Evolutionary conservation across 2,888 invertebrate genomes (phyloP), one percentile per base, ranked within the genome.

Genomic region (Euplexia lucipara): DNA sequence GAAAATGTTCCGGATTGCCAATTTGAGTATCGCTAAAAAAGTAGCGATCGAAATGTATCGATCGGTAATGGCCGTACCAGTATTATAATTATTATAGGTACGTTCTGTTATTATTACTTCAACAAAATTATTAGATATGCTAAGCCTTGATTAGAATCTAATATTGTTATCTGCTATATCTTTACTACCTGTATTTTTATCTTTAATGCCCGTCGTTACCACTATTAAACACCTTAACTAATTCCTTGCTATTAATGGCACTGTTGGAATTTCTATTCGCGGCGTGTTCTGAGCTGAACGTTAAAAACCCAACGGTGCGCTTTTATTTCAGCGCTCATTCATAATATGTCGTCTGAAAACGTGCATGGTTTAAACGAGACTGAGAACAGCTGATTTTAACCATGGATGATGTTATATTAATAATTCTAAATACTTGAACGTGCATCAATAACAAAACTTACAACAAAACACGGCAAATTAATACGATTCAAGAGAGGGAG

Each of bases 1-100:
- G 26, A 72, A 75, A 67, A 65, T 61, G 62, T 79, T 76, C 61
- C 72, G 72, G 49, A 57, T 64, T 54, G 62, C 72, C 76, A 67
- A 67, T 70, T 77, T 73, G 64, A 62, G 57, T 57, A 42, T 48
- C 53, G 59, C 70, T 65, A 62, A 67, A 75, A 70, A 62, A 61
- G 66, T 51, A 69, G 35, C 52, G 63, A 42, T 47, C 61, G 45
- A 58, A 58, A 61, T 65, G 16, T 49, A 56, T 59, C 58, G 22
- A 56, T 59, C 58, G 22, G 39, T 62, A 49, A 47, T 64, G 48
- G 18, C 53, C 37, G 47, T 59, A 59, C 41, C 1, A 8, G 22
- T 39, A 22, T n/a, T 14, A 18, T 30, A n/a, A n/a, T n/a, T n/a
- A 37, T 22, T 44, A 39, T 34, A 48, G 37, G 18, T 20, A 69